Conservation (phyloP, 2,113 vertebrate genomes). For the Pleuronectes platessa region DNA sequence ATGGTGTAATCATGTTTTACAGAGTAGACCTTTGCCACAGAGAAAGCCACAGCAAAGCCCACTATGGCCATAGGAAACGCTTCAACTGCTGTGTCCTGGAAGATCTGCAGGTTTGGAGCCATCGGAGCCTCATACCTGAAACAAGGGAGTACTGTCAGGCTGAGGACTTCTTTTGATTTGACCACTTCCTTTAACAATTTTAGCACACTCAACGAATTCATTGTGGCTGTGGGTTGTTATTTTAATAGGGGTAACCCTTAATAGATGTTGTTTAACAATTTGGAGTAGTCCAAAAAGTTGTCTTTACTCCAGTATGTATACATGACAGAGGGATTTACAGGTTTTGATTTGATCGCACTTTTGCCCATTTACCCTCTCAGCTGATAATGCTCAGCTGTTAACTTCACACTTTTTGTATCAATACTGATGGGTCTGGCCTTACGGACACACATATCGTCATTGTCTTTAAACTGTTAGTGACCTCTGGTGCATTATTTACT, state of each 20-base stretch:
- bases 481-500: neutral
- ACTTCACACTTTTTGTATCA: neutral
- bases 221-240: no score
- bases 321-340: no score
- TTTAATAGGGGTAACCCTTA: no score
- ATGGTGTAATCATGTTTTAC: constrained; percentile 93
- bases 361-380: neutral
- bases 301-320: no score
- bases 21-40: constrained; percentile 94
- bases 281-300: no score
- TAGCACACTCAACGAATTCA: no score
- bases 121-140: constrained; percentile 87
- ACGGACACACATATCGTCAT: neutral
- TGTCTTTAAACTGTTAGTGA: neutral
- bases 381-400: neutral
- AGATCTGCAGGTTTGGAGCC: constrained; percentile 79
- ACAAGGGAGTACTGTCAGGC: neutral
- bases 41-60: constrained; percentile 93
- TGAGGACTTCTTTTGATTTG: neutral
- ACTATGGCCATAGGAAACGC: constrained; percentile 90
- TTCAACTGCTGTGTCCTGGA: constrained; percentile 84
- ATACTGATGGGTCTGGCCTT: neutral
- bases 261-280: no score
- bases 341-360: no score
- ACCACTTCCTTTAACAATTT: no score